These are phyloP conservation scores for Salarias fasciatus DNA, from an alignment of 2,797 vertebrate genomes.

Conservation along the genomic window DNA sequence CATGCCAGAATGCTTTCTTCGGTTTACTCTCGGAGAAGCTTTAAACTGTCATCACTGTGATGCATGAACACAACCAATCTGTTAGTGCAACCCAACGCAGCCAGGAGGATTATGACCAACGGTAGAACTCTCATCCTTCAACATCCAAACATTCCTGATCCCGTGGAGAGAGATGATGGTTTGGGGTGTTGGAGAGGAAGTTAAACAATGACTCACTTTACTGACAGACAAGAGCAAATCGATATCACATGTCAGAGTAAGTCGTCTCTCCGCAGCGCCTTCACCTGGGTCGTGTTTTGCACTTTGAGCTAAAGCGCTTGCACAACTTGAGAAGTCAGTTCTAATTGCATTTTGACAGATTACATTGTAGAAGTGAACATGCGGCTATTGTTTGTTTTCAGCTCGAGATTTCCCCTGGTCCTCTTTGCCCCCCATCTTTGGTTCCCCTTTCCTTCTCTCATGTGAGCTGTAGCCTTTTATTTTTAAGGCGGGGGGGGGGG, in stretches of 20 bases:
- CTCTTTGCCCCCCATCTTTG: conserved; percentile 16
- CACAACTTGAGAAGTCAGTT: conserved; percentile 61
- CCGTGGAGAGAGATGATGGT: conserved; percentile 54
- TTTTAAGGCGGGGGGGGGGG: too few species aligned
- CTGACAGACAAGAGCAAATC: conserved; percentile 83
- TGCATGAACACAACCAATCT: conserved; percentile 46
- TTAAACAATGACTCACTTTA: conserved; percentile 79
- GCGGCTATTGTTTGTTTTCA: conserved; percentile 54
- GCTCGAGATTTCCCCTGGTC: conserved; percentile 26
- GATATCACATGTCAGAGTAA: conserved; percentile 79
- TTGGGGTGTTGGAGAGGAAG: conserved; percentile 76
- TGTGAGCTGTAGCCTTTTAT: conserved; percentile 44
- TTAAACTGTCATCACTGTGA: conserved; percentile 56
- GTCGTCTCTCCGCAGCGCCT: conserved; percentile 48
- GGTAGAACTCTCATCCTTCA: conserved; percentile 72
- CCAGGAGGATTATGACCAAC: conserved; percentile 69
- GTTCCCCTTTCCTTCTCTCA: conserved; percentile 50
- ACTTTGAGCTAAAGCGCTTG: conserved; percentile 33
- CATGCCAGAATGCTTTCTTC: conserved; percentile 6
- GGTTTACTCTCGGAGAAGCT: conserved; percentile 35
- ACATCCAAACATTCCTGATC: conserved; percentile 72
- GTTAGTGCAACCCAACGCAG: conserved; percentile 59
- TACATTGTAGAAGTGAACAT: conserved; percentile 40
- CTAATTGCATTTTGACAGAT: conserved; percentile 51
- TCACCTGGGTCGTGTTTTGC: conserved; percentile 71